Percentiles rank a stretch among this genome's conserved stretches.
phyloP scores from a whole-genome alignment of 2,797 vertebrate species.

The Poecilia wingei region DNA sequence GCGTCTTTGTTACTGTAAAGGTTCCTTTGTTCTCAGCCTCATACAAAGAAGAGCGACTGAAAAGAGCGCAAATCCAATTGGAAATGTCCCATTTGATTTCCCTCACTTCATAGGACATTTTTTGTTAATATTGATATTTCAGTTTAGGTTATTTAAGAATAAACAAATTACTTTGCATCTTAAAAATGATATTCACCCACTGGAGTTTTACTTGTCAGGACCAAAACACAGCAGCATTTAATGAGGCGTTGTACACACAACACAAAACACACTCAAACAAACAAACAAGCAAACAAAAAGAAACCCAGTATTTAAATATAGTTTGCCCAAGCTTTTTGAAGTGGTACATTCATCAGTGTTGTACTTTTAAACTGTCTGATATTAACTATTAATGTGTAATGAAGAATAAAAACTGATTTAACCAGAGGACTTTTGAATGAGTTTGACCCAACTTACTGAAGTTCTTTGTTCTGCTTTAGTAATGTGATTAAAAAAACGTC shows the following conservation, averaged over 20 bases:
- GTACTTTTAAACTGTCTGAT: conserved; percentile 38
- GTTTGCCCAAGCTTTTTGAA: conserved; percentile 65
- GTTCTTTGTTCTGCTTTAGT: background rate
- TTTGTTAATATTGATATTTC: conserved; percentile 2
- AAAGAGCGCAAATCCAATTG: conserved; percentile 56
- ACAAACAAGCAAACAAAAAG: background rate
- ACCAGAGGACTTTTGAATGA: background rate
- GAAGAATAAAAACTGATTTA: background rate
- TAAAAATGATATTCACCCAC: background rate
- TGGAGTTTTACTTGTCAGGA: background rate
- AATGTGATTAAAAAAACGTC: background rate
- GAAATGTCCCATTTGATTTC: conserved; percentile 43
- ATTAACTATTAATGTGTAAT: background rate
- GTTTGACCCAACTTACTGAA: background rate
- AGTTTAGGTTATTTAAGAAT: conserved; percentile 6
- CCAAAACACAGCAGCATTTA: background rate
- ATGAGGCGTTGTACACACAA: background rate
- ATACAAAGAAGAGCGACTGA: conserved; percentile 69
- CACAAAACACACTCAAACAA: background rate
- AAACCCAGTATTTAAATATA: conserved; percentile 37
- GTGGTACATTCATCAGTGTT: conserved; percentile 61
- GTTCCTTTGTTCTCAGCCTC: conserved; percentile 81
- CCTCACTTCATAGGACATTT: background rate
- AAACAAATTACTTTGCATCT: background rate
- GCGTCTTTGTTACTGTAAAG: conserved; percentile 80